Base-by-base conservation (phyloP, 2,888 invertebrate genomes). In the Zootermopsis nevadensis region DNA sequence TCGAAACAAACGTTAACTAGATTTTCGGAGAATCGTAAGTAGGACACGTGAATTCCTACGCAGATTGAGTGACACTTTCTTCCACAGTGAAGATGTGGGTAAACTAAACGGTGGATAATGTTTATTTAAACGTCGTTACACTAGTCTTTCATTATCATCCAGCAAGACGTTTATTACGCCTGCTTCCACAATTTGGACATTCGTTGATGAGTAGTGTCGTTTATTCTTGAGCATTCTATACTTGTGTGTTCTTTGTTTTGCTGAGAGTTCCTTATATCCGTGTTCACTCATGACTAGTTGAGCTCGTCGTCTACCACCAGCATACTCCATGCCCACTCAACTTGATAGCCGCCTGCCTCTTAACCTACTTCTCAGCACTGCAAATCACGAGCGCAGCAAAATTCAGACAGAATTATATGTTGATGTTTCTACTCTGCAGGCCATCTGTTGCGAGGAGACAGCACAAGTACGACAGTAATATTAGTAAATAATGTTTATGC, bases 341-440 rank as follows among this genome's bases (percentile, higher is more conserved):
- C 35, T 66, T 79, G 38, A 66, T 27, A 66, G 66, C 60, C 15
- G 35, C 38, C 74, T 74, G 27, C 79, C 79, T 79, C 60, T 33
- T 79, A 79, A 79, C 79, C 79, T 60, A 79, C 79, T 79, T 79
- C 35, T n/a, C 79, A 79, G 27, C 8, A n/a, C 60, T 60, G 79
- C 55, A 60, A 79, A 60, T 77, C 53, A 55, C 31, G 31, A 77
- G 42, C 55, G 53, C 55, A 27, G 19, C 7, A 30, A 48, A 77
- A 30, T 19, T 48, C 22, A 33, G 7, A 3, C 38, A 30, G 27
- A 76, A 76, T 48, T 53, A 27, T 30, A 38, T 7, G 22, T 27
- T 31, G 27, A 4, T 24, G 33, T 22, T 33, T 31, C 69, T 69
- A 15, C 38, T 38, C 3, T 38, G 31, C 22, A 22, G 38, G 69